Base-by-base conservation (phyloP, 2,888 invertebrate species). In the Sceliomorpha sp. region DNA sequence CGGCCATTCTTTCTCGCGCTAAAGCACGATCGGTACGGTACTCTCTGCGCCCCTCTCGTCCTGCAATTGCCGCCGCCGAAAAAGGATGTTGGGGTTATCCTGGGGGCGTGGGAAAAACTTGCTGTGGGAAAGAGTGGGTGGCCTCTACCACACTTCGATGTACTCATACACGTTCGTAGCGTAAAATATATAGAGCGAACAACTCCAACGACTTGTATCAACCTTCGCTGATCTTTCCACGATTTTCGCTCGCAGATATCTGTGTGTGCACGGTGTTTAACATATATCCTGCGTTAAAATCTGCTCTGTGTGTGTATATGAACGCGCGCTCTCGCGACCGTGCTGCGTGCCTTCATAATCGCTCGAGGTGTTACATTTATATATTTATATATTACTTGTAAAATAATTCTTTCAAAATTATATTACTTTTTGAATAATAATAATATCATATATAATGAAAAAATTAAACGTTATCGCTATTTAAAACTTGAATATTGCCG, bases 101-200 rank as follows among this genome's bases (percentile, higher is more conserved):
- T 91, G 90, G 91, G 93, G 93, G 93, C 93, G 93, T 93, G 93
- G 93, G 92, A 93, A 93, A 93, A 90, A 89, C 91, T 91, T 92
- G 92, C 92, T 93, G 93, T 93, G 93, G 93, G 93, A 93, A 93
- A 93, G 92, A 93, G 93, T 93, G 93, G 93, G 93, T 93, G 92
- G 90, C 90, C 90, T 89, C 88, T 88, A 85, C 86, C 90, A 90
- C 91, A 91, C 91, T 91, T 81, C 81, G 79, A 67, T 44, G 44
- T 44, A 60, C 67, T 50, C 48, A 68, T 39, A 60, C 67, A 60
- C n/a, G n/a, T 55, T 45, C 39, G 48, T 42, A 56, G 51, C 45
- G 50, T 56, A 47, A 48, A 42, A 51, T 51, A 51, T 55, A 58
- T 47, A 44, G 68, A 58, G 62, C 56, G 51, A 44, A 50, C 31